A percentile compares a stretch with the other conserved stretches of the same genome.
Evolutionary conservation across 2,797 vertebrate species (phyloP).

Genomic region (Mionectes olivaceus): DNA sequence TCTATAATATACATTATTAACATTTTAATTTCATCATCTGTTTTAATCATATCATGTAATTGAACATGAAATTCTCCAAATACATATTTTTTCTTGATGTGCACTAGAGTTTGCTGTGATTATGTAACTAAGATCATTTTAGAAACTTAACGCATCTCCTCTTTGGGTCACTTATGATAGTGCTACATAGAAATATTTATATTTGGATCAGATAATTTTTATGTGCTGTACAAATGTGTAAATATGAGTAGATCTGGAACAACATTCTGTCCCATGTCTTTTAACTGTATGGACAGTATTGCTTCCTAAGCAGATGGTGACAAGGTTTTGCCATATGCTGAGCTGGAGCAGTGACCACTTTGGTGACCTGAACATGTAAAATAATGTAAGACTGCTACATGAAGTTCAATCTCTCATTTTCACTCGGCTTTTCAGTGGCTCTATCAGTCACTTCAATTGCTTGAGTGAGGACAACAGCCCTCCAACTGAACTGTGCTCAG

Average conservation of each 20-base stretch:
- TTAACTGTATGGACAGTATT: not conserved
- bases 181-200: not conserved
- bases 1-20: not conserved
- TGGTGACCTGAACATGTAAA: not conserved
- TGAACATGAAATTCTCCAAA: not conserved
- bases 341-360: not conserved
- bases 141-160: not conserved
- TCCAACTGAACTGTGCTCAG: not conserved
- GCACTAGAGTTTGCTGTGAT: not conserved
- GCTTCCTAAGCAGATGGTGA: not conserved
- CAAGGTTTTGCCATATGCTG: not conserved
- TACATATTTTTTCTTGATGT: not conserved
- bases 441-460: not conserved
- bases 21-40: not conserved
- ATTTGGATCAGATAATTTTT: not conserved
- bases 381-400: not conserved
- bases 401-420: not conserved
- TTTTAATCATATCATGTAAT: not conserved
- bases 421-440: fast-evolving
- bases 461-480: not conserved
- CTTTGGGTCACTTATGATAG: not conserved
- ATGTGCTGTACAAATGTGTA: not conserved
- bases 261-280: not conserved
- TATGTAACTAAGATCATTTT: not conserved
- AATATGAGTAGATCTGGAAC: not conserved